Evolutionary conservation across 2,888 invertebrate species (phyloP).

Genomic region (Apodemia zela): DNA sequence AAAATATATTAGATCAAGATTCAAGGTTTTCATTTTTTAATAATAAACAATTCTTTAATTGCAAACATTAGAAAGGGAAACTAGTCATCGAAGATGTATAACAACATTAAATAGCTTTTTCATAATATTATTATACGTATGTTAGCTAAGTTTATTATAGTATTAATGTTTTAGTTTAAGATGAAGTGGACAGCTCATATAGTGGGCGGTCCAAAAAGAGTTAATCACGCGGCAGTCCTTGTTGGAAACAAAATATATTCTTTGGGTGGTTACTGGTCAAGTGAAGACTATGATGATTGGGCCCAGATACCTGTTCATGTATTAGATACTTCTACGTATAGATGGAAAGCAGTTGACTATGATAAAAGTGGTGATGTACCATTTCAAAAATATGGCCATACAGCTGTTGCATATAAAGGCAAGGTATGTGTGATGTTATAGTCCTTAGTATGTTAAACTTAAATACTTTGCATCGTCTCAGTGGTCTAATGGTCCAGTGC

Average conservation of each 20-base stretch:
- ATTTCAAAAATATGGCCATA: slow-evolving; percentile 94
- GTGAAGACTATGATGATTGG: slow-evolving; percentile 87
- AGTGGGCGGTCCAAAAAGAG: slow-evolving; percentile 94
- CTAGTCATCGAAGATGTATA: too few species aligned
- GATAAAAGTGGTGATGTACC: slow-evolving; percentile 81
- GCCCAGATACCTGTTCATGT: slow-evolving; percentile 93
- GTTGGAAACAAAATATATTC: slow-evolving; percentile 90
- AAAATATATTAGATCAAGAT: too few species aligned
- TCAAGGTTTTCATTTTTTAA: too few species aligned
- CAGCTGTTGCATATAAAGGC: slow-evolving; percentile 89
- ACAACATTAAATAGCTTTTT: too few species aligned
- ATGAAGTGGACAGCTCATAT: slow-evolving; percentile 93
- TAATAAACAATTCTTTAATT: too few species aligned
- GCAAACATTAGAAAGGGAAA: too few species aligned
- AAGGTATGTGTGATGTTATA: slow-evolving; percentile 59
- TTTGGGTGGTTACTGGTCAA: slow-evolving; percentile 95
- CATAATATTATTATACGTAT: too few species aligned
- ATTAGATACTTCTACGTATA: slow-evolving; percentile 85
- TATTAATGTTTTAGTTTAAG: slow-evolving; percentile 27
- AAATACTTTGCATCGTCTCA: too few species aligned
- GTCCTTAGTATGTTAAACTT: too few species aligned
- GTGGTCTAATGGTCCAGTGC: too few species aligned
- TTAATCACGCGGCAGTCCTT: slow-evolving; percentile 94
- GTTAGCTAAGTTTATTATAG: too few species aligned
- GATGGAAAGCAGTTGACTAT: slow-evolving; percentile 80